Evolutionary conservation across 92 coral and sea anemone genomes (phyloP), one percentile per base, ranked within the genome.

Genomic region (Ricordea florida): DNA sequence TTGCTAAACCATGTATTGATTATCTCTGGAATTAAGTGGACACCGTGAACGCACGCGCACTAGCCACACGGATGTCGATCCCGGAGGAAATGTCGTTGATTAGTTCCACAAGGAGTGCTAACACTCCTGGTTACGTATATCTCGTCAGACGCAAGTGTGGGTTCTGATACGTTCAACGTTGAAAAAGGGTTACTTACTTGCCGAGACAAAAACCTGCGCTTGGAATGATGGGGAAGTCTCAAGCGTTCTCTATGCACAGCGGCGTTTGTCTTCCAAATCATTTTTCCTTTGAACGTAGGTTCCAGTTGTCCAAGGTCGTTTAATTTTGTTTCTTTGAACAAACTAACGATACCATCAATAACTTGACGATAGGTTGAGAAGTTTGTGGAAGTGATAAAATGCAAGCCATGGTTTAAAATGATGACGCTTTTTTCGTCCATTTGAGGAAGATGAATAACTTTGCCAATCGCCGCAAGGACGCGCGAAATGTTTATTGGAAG

Each of bases 231-330:
- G 0, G 87, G 89, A 11, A 45, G 48, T 8, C 68, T 69, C 33
- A 74, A 65, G 32, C 88, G 87, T 48, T 93, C 80, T 35, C 93
- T 80, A 58, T 79, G 85, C 10, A 93, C 70, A 25, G 93, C 93
- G 21, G 90, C 83, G 20, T 90, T 80, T 40, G 93, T 84, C 69
- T 90, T 93, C 98, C 98, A 93, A 23, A 93, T 85, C 81, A 91
- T 50, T 49, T 76, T 77, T 41, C 93, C 96, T 52, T 69, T 74
- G 63, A 82, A 90, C 45, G 64, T 81, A 10, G 26, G 32, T 35
- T 66, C 74, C 10, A 22, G 49, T 6, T 8, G 20, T 18, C 82
- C 82, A 3, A 76, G 52, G 10, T 52, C 46, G 32, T 16, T 76
- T 1, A 23, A 17, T 50, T 20, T 72, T 30, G 47, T 79, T 22